Percentiles rank a stretch among this genome's conserved stretches.
These are phyloP conservation scores for Polyommatus icarus DNA, from an alignment of 2,888 invertebrate genomes.

Conservation along the genomic window DNA sequence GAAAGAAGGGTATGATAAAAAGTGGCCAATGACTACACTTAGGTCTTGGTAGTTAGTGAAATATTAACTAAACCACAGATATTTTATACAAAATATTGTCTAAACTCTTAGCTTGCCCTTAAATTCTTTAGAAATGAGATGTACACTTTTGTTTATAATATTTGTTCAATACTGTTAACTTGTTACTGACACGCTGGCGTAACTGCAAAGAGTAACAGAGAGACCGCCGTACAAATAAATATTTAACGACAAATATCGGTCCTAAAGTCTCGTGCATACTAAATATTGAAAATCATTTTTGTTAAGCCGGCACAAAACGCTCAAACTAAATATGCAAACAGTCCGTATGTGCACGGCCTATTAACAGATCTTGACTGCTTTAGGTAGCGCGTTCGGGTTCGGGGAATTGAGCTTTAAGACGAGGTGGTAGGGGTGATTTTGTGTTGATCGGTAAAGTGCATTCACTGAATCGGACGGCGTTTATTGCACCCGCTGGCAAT, in stretches of 20 bases:
- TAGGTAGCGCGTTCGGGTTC: constrained; percentile 42
- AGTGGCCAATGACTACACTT: too few species aligned
- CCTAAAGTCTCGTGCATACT: constrained; percentile 72
- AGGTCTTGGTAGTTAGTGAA: not conserved
- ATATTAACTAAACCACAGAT: not conserved
- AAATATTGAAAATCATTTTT: constrained; percentile 71
- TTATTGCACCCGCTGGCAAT: constrained; percentile 76
- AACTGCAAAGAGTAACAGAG: constrained; percentile 64
- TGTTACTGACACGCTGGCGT: constrained; percentile 60
- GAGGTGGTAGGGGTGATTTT: constrained; percentile 32
- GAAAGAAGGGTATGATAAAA: too few species aligned
- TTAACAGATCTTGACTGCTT: constrained; percentile 72
- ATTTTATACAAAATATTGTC: not conserved
- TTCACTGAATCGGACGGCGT: constrained; percentile 66
- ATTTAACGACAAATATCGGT: constrained; percentile 72
- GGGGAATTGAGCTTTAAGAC: constrained; percentile 36
- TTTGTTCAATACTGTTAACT: constrained; percentile 25
- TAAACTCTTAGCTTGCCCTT: not conserved
- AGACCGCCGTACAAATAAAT: constrained; percentile 65
- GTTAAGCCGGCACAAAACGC: constrained; percentile 74
- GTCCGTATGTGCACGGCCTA: constrained; percentile 67
- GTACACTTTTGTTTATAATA: constrained; percentile 29
- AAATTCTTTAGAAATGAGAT: not conserved
- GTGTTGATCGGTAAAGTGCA: constrained; percentile 55
- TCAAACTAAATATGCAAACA: constrained; percentile 75